Evolutionary conservation across 2,113 vertebrate genomes (phyloP), one percentile per base, ranked within the genome.

Genomic region (Ceyx melanurus): DNA sequence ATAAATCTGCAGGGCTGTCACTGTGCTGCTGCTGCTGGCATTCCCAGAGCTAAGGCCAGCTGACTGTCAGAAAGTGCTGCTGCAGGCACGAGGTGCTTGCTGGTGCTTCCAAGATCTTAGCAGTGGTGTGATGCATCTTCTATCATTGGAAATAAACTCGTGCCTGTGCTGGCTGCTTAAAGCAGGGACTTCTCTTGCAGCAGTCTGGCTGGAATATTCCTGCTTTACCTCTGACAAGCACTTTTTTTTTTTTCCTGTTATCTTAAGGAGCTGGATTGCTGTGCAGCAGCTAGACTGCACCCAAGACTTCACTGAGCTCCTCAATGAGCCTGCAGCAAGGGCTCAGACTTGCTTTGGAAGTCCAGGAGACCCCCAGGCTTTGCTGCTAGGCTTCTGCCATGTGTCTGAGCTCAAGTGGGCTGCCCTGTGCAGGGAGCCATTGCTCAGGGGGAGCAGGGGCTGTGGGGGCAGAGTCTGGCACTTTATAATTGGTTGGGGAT

Each of bases 401-500:
- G 0, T 31, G 62, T 50, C 58, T 53, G 84, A 68, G 76, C 79
- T 73, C 72, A 20, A 6, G 65, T 54, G 82, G 80, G 83, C 76
- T 75, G 73, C 86, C 56, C 28, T 37, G 85, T 67, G 48, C 42
- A 33, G 66, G 0, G 5, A 67, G 53, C 73, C 65, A 43, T 60
- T 0, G 2, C 57, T 54, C 0, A 3, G 77, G 61, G 60, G 37
- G 72, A 56, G 6, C 3, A 15, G 48, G 28, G 28, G 37, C 33
- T 0, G 0, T 40, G 54, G 77, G 86, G 66, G 13, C 57, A 48
- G 37, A 68, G 74, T 92, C 86, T 92, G 88, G 73, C 83, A 75
- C 89, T 62, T 82, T 5, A 9, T 92, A 85, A 82, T 94, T 91
- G 85, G 71, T 62, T 87, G 45, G 62, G 82, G 83, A 82, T 90